These are phyloP conservation scores for Heliothis subflexa DNA, from an alignment of 1,140 invertebrate species.

Conservation along the genomic window DNA sequence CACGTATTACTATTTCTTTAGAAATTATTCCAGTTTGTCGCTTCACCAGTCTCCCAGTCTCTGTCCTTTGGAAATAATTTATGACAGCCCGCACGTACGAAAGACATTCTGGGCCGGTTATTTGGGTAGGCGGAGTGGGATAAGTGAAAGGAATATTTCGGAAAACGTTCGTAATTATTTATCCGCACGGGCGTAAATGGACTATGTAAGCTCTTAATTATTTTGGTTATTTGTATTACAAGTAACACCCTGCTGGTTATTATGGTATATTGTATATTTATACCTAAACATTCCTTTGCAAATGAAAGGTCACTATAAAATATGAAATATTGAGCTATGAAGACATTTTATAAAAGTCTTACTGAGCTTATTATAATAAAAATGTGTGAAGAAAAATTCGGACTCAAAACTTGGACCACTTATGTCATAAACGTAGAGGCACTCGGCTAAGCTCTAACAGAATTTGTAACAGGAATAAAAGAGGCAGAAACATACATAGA, in stretches of 20 bases:
- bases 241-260: no score
- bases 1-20: constrained; percentile 48
- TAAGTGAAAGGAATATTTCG: not conserved
- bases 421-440: constrained; percentile 40
- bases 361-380: not conserved
- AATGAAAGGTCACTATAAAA: no score
- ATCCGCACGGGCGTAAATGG: not conserved
- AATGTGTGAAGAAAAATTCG: no score
- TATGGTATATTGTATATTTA: no score
- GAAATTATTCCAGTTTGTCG: constrained; percentile 70
- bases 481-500: constrained; percentile 8
- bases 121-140: constrained; percentile 43
- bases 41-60: constrained; percentile 59
- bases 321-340: no score
- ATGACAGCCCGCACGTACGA: constrained; percentile 61
- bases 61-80: constrained; percentile 70
- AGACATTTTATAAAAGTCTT: no score
- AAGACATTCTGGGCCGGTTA: constrained; percentile 61
- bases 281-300: no score
- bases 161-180: not conserved
- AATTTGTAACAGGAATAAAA: constrained; percentile 47
- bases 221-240: no score
- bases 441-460: constrained; percentile 43
- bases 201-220: not conserved
- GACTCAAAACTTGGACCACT: constrained; percentile 24